A percentile compares a stretch with the other conserved stretches of the same genome.
Evolutionary conservation across 2,888 invertebrate genomes (phyloP).

Genomic region (Bugula neritina): DNA sequence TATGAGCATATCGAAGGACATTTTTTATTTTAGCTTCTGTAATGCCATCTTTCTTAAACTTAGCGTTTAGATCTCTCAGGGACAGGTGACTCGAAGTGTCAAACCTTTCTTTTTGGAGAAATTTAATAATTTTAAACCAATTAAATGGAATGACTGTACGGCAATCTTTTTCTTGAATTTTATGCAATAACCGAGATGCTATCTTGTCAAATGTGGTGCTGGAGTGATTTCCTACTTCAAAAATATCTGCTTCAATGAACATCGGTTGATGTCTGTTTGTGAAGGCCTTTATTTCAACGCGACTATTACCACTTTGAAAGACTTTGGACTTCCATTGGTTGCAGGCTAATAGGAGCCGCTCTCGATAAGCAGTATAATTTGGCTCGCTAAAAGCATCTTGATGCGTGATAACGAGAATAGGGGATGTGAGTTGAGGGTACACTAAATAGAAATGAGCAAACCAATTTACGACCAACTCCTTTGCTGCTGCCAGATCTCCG

Average conservation of each 20-base stretch:
- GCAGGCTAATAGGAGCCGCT: not conserved
- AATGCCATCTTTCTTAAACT: not conserved
- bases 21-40: too few species aligned
- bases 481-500: not conserved
- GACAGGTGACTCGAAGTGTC: not conserved
- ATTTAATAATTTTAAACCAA: not conserved
- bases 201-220: not conserved
- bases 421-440: not conserved
- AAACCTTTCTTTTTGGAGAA: not conserved
- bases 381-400: not conserved
- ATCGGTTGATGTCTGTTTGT: not conserved
- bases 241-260: not conserved
- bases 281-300: not conserved
- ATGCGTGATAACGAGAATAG: not conserved
- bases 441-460: constrained; percentile 1
- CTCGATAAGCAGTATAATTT: not conserved
- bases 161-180: not conserved
- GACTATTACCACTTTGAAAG: not conserved
- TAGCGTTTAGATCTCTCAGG: not conserved
- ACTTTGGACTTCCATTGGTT: not conserved
- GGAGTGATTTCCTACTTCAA: not conserved
- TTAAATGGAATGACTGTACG: not conserved
- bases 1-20: not conserved
- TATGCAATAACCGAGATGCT: not conserved
- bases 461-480: not conserved